Percentiles rank a stretch among this genome's conserved stretches.
phyloP scores from a whole-genome alignment of 2,888 invertebrate genomes.

The Machimus atricapillus region DNA sequence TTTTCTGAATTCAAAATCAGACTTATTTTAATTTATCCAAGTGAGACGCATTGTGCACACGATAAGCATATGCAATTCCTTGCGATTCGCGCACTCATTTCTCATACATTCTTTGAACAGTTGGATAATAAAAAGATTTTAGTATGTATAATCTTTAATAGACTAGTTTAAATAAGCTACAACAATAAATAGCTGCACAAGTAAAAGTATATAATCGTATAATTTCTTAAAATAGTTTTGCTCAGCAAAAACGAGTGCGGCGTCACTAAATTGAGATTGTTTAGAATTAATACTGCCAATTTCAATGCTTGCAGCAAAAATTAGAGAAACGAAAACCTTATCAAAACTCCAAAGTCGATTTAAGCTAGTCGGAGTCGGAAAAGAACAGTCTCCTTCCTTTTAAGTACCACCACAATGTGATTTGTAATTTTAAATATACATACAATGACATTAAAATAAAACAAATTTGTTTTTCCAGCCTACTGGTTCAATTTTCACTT shows the following conservation, averaged over 20 bases:
- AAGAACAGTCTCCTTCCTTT: slow-evolving; percentile 66
- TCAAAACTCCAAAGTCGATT: background rate
- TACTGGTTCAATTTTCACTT: too few species aligned
- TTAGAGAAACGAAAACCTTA: background rate
- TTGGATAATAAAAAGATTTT: too few species aligned
- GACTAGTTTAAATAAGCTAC: background rate
- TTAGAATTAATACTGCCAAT: background rate
- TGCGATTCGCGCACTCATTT: too few species aligned
- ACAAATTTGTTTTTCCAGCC: too few species aligned
- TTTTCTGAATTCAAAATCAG: too few species aligned
- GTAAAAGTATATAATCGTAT: background rate
- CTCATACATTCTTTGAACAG: too few species aligned
- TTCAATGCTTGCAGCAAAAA: background rate
- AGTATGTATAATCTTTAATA: background rate
- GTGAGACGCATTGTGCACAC: too few species aligned
- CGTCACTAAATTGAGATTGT: background rate
- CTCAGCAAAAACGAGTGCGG: background rate
- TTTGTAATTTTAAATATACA: too few species aligned
- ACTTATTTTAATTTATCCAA: too few species aligned
- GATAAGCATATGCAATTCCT: too few species aligned
- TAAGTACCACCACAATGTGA: slow-evolving; percentile 67
- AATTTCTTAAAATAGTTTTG: background rate
- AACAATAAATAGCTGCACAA: background rate
- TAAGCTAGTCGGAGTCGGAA: slow-evolving; percentile 55
- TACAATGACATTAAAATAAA: too few species aligned